These are phyloP conservation scores for Enteromius mattozi DNA, from an alignment of 2,797 vertebrate species.

Conservation along the genomic window DNA sequence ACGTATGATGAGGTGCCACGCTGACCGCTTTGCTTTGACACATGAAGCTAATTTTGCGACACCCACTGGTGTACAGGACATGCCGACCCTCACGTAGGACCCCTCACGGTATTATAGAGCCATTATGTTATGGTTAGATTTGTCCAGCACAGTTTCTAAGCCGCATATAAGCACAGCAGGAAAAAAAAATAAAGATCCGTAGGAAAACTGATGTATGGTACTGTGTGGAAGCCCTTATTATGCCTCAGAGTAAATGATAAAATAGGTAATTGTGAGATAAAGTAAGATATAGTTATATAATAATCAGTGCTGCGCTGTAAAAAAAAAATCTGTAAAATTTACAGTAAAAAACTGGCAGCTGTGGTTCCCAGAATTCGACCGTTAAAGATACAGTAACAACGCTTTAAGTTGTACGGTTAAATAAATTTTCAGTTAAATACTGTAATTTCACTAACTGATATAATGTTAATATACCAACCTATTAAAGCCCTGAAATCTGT, in stretches of 20 bases:
- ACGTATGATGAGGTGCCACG: neutral
- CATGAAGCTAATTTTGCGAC: neutral
- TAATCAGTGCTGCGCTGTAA: too few relatives aligned
- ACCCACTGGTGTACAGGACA: neutral
- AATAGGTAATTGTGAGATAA: neutral
- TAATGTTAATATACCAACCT: too few relatives aligned
- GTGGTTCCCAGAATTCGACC: too few relatives aligned
- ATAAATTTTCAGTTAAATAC: too few relatives aligned
- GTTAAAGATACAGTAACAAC: too few relatives aligned
- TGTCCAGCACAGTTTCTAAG: neutral
- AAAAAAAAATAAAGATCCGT: neutral
- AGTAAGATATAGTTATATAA: neutral
- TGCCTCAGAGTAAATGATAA: neutral
- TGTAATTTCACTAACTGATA: too few relatives aligned
- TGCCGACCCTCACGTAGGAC: neutral
- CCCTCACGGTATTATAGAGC: neutral
- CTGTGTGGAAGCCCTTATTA: neutral
- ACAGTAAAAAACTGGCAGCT: too few relatives aligned
- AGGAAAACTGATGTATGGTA: neutral
- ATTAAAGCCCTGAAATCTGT: too few relatives aligned
- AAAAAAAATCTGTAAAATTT: too few relatives aligned
- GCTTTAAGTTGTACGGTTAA: too few relatives aligned
- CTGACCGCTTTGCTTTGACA: slow-evolving; percentile 32
- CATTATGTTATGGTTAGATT: neutral
- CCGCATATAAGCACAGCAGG: neutral